Evolutionary conservation across 2,888 invertebrate species (phyloP).

Genomic region (Sepioteuthis lessoniana): DNA sequence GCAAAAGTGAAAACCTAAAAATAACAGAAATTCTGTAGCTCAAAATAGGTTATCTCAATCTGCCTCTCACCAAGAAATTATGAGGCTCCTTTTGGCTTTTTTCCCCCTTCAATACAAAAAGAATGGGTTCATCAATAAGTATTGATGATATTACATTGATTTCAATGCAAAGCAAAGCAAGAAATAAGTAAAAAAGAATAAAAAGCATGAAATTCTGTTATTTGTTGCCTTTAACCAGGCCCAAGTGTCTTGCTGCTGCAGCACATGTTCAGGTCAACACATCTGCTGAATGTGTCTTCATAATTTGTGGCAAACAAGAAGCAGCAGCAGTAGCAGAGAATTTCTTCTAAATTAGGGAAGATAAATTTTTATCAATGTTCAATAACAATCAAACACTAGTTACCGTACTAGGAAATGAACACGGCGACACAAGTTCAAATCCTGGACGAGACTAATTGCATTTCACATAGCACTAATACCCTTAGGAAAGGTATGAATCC

Average conservation of each 20-base stretch:
- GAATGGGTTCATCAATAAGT: background rate
- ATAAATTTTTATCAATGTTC: too few relatives aligned
- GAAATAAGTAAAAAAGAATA: background rate
- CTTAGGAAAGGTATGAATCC: too few relatives aligned
- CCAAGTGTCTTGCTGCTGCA: background rate
- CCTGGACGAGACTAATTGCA: too few relatives aligned
- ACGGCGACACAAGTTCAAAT: too few relatives aligned
- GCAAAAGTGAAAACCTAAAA: background rate
- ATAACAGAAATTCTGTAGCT: background rate
- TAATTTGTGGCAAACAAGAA: too few relatives aligned
- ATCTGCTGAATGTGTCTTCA: too few relatives aligned
- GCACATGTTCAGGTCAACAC: too few relatives aligned
- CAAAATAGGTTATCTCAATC: background rate
- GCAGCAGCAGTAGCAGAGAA: too few relatives aligned
- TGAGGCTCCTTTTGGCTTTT: background rate
- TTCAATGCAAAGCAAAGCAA: background rate
- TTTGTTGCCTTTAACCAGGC: background rate
- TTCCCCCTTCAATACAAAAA: background rate
- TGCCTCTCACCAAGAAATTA: slow-evolving; percentile 4
- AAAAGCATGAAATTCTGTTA: background rate
- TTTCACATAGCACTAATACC: too few relatives aligned
- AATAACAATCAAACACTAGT: too few relatives aligned
- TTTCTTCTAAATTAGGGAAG: too few relatives aligned
- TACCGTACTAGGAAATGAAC: too few relatives aligned
- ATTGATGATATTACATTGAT: background rate